Percentiles rank a stretch among this genome's conserved stretches.
Conservation (phyloP, 2,888 invertebrate species). For the Anagyrus pseudococci region DNA sequence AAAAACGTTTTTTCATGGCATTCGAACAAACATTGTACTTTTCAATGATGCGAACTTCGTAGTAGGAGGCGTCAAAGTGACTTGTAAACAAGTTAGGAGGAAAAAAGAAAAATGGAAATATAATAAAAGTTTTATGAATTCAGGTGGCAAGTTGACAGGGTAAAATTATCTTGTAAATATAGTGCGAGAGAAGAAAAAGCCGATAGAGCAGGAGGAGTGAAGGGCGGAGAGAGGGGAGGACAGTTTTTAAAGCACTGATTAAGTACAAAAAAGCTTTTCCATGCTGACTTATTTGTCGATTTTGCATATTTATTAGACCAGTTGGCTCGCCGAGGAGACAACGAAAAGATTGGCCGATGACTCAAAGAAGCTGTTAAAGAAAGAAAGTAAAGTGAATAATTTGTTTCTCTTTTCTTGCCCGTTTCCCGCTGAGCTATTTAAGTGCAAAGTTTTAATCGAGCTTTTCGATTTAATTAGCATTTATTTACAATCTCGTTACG, state of each 20-base stretch:
- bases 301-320: slow-evolving; percentile 57
- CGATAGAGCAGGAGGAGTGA: too few relatives aligned
- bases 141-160: too few relatives aligned
- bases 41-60: too few relatives aligned
- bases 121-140: too few relatives aligned
- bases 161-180: too few relatives aligned
- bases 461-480: slow-evolving; percentile 45
- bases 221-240: too few relatives aligned
- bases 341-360: slow-evolving; percentile 45
- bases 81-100: too few relatives aligned
- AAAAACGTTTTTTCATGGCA: too few relatives aligned
- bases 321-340: slow-evolving; percentile 40
- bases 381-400: slow-evolving; percentile 44
- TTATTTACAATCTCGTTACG: slow-evolving; percentile 30
- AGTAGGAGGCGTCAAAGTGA: too few relatives aligned
- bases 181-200: too few relatives aligned
- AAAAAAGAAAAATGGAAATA: too few relatives aligned
- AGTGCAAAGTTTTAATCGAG: slow-evolving; percentile 46
- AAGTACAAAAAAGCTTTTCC: slow-evolving; percentile 37
- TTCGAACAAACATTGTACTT: too few relatives aligned
- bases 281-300: slow-evolving; percentile 48
- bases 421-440: slow-evolving; percentile 30
- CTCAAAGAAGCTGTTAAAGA: slow-evolving; percentile 31
- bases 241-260: slow-evolving; percentile 32
- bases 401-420: slow-evolving; percentile 37